phyloP scores from a whole-genome alignment of 2,113 vertebrate genomes.

The Propithecus coquereli region DNA sequence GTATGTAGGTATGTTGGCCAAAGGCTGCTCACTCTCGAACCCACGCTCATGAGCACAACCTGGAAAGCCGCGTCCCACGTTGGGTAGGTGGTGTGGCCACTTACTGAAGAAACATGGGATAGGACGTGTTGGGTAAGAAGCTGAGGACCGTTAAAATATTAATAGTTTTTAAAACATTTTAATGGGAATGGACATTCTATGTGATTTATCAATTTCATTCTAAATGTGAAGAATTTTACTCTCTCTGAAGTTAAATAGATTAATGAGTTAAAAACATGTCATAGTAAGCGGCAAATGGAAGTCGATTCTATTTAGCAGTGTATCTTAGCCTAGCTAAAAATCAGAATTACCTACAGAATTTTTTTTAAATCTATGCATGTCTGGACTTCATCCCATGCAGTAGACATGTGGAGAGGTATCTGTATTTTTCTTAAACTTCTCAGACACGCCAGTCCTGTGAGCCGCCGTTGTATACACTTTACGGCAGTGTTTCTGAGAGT shows the following conservation, averaged over 20 bases:
- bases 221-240: neutral
- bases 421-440: neutral
- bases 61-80: too few species aligned
- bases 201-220: too few species aligned
- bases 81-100: too few species aligned
- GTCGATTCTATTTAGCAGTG: neutral
- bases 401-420: neutral
- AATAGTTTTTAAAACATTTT: too few species aligned
- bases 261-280: neutral
- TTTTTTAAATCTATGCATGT: neutral
- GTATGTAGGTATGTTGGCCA: too few species aligned
- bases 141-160: too few species aligned
- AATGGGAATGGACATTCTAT: too few species aligned
- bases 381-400: neutral
- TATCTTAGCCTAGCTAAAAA: neutral
- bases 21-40: too few species aligned
- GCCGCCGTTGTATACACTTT: neutral
- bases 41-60: too few species aligned
- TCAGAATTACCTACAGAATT: neutral
- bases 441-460: neutral
- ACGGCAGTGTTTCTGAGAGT: neutral
- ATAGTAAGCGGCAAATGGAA: neutral
- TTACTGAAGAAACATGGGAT: too few species aligned
- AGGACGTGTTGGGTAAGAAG: too few species aligned
- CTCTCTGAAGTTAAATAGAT: neutral